Base-by-base conservation (phyloP, 2,888 invertebrate genomes). In the Orthosia gracilis region DNA sequence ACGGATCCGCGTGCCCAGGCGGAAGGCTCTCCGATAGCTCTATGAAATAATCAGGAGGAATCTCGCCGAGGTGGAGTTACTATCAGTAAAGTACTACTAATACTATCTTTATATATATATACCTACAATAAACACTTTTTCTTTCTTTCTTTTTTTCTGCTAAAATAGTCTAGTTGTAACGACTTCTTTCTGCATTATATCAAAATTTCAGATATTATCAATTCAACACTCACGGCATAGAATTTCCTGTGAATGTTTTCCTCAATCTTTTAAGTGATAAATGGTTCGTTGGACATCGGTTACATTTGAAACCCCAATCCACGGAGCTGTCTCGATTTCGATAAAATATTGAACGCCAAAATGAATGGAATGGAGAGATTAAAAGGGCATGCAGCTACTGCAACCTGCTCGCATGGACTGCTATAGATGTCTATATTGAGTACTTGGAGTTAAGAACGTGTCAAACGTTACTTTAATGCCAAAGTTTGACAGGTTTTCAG, bases 201-300 rank as follows among this genome's bases (percentile, higher is more conserved):
- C 15, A 65, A 65, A 54, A 31, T 45, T n/a, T 31, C 64, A 52
- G 23, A n/a, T 52, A 62, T 15, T 54, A 55, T 17, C 11, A 40
- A 21, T 45, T 67, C 17, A 40, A 40, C 21, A 18, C 13, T 11
- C 21, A 18, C 17, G 12, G 31, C 7, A 40, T 21, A 11, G 12
- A 67, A 49, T 47, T 72, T 59, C 13, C 40, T 54, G 23, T 1
- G 12, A 58, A 59, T 45, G 3, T 66, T 79, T 78, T 71, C 11
- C 69, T 50, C 52, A 54, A 55, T 31, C 7, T 50, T 54, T 47
- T 50, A 47, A 58, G 45, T 76, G 71, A 80, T 69, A 55, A 69
- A 80, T 76, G 61, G 50, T 58, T 17, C 15, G 47, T 21, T 26
- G 54, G 45, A 65, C 61, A 73, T 52, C 55, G 18, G 55, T 57